Percentiles rank a stretch among this genome's conserved stretches.
These are phyloP conservation scores for Melanotaenia boesemani DNA, from an alignment of 2,797 vertebrate genomes.

Conservation along the genomic window DNA sequence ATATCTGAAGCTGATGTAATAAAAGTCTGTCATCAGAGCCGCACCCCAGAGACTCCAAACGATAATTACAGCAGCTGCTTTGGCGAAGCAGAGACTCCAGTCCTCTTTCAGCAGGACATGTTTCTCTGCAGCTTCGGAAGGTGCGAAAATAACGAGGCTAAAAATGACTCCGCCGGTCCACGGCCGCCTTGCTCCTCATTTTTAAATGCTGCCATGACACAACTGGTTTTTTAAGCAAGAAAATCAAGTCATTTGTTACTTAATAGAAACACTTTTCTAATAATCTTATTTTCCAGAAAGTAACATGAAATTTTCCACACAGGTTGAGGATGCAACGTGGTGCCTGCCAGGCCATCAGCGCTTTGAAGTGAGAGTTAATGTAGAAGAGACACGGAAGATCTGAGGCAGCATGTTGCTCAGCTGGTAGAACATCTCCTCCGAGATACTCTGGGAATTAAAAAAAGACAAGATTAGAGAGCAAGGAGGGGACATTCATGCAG, in stretches of 20 bases:
- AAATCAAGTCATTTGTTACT: no score
- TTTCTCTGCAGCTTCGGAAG: conserved; percentile 1
- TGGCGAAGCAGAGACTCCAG: conserved; percentile 20
- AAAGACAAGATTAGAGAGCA: conserved; percentile 32
- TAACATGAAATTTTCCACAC: no score
- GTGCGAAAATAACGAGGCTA: not conserved
- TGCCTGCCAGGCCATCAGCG: conserved; percentile 75
- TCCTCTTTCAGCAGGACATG: conserved; percentile 21
- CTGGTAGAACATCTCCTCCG: conserved; percentile 99
- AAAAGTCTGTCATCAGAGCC: conserved; percentile 48
- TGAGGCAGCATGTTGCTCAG: conserved; percentile 98
- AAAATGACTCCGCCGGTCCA: no score
- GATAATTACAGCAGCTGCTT: conserved; percentile 58
- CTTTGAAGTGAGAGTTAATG: conserved; percentile 95
- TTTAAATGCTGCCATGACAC: no score
- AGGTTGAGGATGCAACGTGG: not conserved
- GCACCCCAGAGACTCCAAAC: conserved; percentile 49
- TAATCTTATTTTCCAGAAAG: not conserved
- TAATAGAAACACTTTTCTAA: not conserved
- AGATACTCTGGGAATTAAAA: conserved; percentile 88
- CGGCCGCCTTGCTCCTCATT: no score
- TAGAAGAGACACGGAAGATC: conserved; percentile 98
- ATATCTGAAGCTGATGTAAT: conserved; percentile 39
- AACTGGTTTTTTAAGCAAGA: no score
- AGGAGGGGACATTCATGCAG: no score